These are phyloP conservation scores for Antheraea mylitta DNA, from an alignment of 1,140 invertebrate genomes.

Conservation along the genomic window DNA sequence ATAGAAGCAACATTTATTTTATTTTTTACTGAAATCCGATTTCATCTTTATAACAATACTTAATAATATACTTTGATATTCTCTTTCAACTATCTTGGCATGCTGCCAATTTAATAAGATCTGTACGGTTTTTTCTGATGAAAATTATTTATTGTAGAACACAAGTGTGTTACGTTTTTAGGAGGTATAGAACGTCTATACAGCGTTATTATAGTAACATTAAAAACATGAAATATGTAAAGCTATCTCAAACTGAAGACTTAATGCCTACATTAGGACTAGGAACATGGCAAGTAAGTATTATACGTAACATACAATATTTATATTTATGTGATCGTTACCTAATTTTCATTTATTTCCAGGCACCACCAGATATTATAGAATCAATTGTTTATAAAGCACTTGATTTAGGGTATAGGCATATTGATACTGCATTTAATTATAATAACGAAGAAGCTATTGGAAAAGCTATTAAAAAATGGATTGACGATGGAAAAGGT, in stretches of 20 bases:
- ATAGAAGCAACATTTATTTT: neutral
- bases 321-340: conserved; percentile 14
- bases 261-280: conserved; percentile 88
- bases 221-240: conserved; percentile 58
- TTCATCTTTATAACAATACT: neutral
- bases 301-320: neutral
- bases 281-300: conserved; percentile 88
- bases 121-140: conserved; percentile 44
- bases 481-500: conserved; percentile 85
- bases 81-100: conserved; percentile 35
- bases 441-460: conserved; percentile 91
- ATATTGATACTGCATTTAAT: conserved; percentile 90
- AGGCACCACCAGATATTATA: conserved; percentile 86
- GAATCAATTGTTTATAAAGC: conserved; percentile 83
- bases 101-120: conserved; percentile 45
- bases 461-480: conserved; percentile 86
- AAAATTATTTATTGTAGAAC: conserved; percentile 32
- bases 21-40: neutral
- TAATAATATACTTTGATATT: neutral
- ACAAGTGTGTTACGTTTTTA: conserved; percentile 25
- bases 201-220: conserved; percentile 33
- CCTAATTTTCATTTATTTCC: conserved; percentile 32
- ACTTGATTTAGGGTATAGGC: conserved; percentile 84
- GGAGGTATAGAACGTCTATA: conserved; percentile 16
- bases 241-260: conserved; percentile 66